Evolutionary conservation across 2,797 vertebrate genomes (phyloP).

Genomic region (Enteromius radiatus): DNA sequence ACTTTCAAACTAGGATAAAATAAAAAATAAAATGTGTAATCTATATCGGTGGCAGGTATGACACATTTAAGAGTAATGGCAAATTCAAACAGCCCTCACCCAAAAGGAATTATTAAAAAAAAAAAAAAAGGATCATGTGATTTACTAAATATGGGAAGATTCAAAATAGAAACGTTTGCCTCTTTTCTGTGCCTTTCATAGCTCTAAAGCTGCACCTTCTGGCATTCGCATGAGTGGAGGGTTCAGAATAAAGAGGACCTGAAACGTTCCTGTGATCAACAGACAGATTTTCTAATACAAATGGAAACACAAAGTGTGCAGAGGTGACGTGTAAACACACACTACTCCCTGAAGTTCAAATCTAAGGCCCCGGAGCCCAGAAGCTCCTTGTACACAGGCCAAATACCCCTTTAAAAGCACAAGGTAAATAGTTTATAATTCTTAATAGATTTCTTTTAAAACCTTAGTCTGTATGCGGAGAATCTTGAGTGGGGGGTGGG

Average conservation of each 20-base stretch:
- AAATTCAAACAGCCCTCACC: constrained; percentile 39
- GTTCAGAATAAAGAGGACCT: constrained; percentile 25
- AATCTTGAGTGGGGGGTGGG: neutral
- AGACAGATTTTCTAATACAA: constrained; percentile 32
- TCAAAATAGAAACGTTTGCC: constrained; percentile 4
- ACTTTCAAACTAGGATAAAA: constrained; percentile 65
- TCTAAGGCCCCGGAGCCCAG: constrained; percentile 32
- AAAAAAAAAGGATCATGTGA: constrained; percentile 17
- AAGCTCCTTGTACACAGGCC: constrained; percentile 45
- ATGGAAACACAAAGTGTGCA: constrained; percentile 55
- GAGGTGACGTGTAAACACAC: constrained; percentile 59
- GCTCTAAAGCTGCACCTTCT: constrained; percentile 41
- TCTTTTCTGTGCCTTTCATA: constrained; percentile 20
- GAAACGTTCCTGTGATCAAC: constrained; percentile 25
- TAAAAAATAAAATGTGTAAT: constrained; percentile 44
- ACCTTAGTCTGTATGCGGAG: constrained; percentile 4
- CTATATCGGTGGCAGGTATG: constrained; percentile 33
- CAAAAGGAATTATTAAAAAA: neutral
- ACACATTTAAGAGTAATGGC: constrained; percentile 17
- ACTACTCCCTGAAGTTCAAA: constrained; percentile 61
- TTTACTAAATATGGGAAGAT: constrained; percentile 19
- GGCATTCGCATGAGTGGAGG: constrained; percentile 35
- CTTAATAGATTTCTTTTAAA: constrained; percentile 29
- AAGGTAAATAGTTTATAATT: constrained; percentile 41
- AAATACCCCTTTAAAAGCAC: constrained; percentile 26